Percentiles rank a stretch among this genome's conserved stretches.
phyloP scores from a whole-genome alignment of 1,140 invertebrate genomes.

The Listronotus oregonensis region DNA sequence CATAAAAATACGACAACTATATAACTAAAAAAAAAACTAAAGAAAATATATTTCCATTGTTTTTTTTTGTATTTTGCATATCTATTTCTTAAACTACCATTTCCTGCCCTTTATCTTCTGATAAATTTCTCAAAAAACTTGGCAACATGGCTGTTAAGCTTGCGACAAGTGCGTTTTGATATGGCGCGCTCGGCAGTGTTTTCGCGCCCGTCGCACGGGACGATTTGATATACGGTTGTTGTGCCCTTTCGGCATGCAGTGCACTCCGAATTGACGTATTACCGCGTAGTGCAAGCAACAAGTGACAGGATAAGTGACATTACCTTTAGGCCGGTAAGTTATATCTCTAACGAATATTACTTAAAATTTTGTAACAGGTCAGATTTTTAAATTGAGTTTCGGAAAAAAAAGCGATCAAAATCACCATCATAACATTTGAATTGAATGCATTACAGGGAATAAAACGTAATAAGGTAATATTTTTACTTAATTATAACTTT shows the following conservation, averaged over 20 bases:
- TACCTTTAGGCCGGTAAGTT: constrained; percentile 28
- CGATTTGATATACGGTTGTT: constrained; percentile 13
- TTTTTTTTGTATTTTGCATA: too few species aligned
- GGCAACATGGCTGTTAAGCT: constrained; percentile 21
- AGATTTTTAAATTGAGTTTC: too few species aligned
- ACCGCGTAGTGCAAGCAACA: constrained; percentile 25
- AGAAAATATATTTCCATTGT: too few species aligned
- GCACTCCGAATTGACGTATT: constrained; percentile 17
- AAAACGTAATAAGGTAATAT: too few species aligned
- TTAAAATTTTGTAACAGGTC: too few species aligned
- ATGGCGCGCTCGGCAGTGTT: constrained; percentile 25
- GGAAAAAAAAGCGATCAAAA: too few species aligned
- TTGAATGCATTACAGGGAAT: too few species aligned
- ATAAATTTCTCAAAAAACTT: constrained; percentile 11
- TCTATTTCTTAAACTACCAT: too few species aligned
- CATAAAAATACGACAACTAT: too few species aligned
- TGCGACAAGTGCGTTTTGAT: constrained; percentile 34
- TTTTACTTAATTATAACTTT: too few species aligned
- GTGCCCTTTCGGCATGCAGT: constrained; percentile 32
- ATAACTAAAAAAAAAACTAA: too few species aligned
- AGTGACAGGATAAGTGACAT: constrained; percentile 33
- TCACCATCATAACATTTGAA: too few species aligned
- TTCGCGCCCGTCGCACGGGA: constrained; percentile 30
- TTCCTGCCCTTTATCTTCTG: neutral
- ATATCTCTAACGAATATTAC: neutral